These are phyloP conservation scores for Erebia palarica DNA, from an alignment of 2,888 invertebrate genomes.

Conservation along the genomic window DNA sequence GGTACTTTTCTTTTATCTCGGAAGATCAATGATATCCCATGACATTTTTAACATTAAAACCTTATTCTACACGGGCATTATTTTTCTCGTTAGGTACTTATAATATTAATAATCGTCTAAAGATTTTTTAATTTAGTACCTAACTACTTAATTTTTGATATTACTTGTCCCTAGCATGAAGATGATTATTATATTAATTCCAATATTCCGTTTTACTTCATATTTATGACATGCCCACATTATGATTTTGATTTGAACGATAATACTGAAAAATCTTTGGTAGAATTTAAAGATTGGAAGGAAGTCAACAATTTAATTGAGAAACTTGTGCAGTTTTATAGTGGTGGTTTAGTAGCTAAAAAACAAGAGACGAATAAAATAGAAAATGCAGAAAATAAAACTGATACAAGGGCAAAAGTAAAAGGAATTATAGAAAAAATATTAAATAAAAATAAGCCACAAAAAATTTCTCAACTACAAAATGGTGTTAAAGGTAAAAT, in stretches of 20 bases:
- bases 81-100: no score
- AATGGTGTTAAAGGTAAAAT: slow-evolving; percentile 70
- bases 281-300: slow-evolving; percentile 83
- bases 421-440: slow-evolving; percentile 69
- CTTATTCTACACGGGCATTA: no score
- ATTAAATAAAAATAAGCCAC: slow-evolving; percentile 60
- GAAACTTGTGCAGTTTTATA: slow-evolving; percentile 62
- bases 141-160: background rate
- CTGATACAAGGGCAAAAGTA: slow-evolving; percentile 56
- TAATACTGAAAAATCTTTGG: slow-evolving; percentile 68
- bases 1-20: no score
- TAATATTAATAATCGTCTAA: no score
- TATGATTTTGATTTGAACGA: slow-evolving; percentile 78
- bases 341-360: slow-evolving; percentile 52
- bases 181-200: slow-evolving; percentile 45
- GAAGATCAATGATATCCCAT: no score
- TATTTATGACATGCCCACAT: slow-evolving; percentile 81
- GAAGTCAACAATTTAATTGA: slow-evolving; percentile 58
- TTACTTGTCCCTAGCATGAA: slow-evolving; percentile 31
- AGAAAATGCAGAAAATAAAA: slow-evolving; percentile 18
- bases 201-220: slow-evolving; percentile 70
- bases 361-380: slow-evolving; percentile 36
- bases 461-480: slow-evolving; percentile 58
- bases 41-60: no score
- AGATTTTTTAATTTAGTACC: no score